Evolutionary conservation across 2,113 vertebrate species (phyloP).

Genomic region (Caranx ignobilis): DNA sequence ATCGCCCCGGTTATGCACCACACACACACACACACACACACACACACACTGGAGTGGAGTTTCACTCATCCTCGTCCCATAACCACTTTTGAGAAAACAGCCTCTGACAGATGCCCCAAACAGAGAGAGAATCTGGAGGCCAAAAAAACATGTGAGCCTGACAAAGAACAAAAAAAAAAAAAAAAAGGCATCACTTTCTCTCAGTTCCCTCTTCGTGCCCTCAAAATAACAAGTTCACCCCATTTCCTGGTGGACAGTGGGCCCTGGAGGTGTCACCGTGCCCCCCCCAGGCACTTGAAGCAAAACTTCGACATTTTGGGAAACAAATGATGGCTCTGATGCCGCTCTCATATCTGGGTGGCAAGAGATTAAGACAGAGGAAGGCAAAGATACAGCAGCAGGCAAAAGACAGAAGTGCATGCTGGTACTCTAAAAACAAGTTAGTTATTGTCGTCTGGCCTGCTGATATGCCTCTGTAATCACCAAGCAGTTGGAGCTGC

Average conservation of each 20-base stretch:
- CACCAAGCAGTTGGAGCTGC: constrained; percentile 33
- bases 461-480: constrained; percentile 21
- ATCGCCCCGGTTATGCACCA: constrained; percentile 55
- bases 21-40: constrained; percentile 19
- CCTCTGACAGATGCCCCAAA: constrained; percentile 71
- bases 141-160: constrained; percentile 45
- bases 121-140: constrained; percentile 52
- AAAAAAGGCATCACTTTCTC: constrained; percentile 19
- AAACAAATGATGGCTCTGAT: background rate
- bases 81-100: constrained; percentile 73
- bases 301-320: background rate
- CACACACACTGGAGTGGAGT: background rate
- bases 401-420: constrained; percentile 31
- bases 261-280: background rate
- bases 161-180: constrained; percentile 25
- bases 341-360: background rate
- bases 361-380: background rate
- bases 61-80: constrained; percentile 61
- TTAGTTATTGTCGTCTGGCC: constrained; percentile 28
- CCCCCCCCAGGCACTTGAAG: background rate
- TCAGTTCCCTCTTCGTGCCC: constrained; percentile 1
- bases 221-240: constrained; percentile 49
- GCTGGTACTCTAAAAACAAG: constrained; percentile 20
- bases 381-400: background rate
- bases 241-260: constrained; percentile 29